A percentile compares a stretch with the other conserved stretches of the same genome.
These are phyloP conservation scores for Oxytorus armatus DNA, from an alignment of 2,888 invertebrate genomes.

Conservation along the genomic window DNA sequence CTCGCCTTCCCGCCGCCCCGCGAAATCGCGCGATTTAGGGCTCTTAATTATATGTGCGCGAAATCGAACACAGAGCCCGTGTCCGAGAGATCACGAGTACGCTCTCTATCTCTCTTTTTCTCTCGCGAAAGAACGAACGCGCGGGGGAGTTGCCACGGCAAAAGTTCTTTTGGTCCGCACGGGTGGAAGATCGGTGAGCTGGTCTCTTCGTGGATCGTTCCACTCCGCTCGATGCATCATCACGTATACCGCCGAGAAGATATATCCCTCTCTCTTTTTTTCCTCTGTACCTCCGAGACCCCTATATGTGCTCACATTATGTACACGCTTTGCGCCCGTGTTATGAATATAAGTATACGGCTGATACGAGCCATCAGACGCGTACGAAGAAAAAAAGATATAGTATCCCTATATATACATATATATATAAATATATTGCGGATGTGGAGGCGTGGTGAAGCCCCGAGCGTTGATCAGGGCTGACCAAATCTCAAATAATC, in stretches of 20 bases:
- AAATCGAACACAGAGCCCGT: slow-evolving; percentile 73
- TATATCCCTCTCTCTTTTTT: slow-evolving; percentile 5
- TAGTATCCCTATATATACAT: too few relatives aligned
- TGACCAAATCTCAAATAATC: slow-evolving; percentile 70
- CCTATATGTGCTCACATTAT: slow-evolving; percentile 62
- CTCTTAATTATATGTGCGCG: slow-evolving; percentile 82
- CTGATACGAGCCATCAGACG: slow-evolving; percentile 73
- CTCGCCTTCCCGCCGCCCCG: background rate
- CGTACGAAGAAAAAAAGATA: slow-evolving; percentile 60
- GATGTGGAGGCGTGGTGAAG: slow-evolving; percentile 76
- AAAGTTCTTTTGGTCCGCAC: slow-evolving; percentile 8
- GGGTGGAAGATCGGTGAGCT: slow-evolving; percentile 21
- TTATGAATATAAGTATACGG: slow-evolving; percentile 80
- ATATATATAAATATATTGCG: slow-evolving; percentile 2
- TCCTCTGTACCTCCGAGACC: slow-evolving; percentile 24
- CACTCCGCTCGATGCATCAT: slow-evolving; percentile 49
- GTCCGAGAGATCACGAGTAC: slow-evolving; percentile 62
- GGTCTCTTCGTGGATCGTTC: slow-evolving; percentile 45
- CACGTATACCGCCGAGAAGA: background rate
- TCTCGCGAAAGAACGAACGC: slow-evolving; percentile 60
- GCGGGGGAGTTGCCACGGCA: slow-evolving; percentile 75
- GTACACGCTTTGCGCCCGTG: slow-evolving; percentile 69
- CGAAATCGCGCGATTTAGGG: slow-evolving; percentile 81
- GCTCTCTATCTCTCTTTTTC: too few relatives aligned
- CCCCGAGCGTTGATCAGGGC: slow-evolving; percentile 75